phyloP scores from a whole-genome alignment of 1,140 invertebrate species.

The Drosophila nannoptera region DNA sequence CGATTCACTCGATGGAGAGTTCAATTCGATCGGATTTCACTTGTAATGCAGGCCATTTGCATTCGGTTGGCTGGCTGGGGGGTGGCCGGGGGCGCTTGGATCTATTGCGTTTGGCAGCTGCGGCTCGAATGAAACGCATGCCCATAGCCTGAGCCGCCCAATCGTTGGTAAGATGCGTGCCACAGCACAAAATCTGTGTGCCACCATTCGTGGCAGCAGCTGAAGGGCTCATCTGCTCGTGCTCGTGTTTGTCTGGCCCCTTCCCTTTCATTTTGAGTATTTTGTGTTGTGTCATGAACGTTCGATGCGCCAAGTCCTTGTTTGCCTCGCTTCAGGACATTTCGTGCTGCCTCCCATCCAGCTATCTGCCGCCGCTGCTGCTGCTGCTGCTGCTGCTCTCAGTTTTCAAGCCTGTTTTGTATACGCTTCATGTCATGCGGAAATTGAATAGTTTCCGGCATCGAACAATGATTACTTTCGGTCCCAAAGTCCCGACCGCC shows the following conservation, averaged over 20 bases:
- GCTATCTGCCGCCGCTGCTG: conserved; percentile 9
- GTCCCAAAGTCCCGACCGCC: conserved; percentile 32
- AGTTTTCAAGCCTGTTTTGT: conserved; percentile 35
- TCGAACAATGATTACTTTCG: conserved; percentile 74
- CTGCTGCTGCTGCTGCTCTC: conserved; percentile 8
- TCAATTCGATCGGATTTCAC: neutral
- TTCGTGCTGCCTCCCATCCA: neutral
- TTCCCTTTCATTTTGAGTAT: neutral
- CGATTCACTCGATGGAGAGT: conserved; percentile 5
- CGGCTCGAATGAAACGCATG: neutral
- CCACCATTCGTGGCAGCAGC: neutral
- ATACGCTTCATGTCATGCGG: conserved; percentile 69
- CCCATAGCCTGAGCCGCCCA: conserved; percentile 1
- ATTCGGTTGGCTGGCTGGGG: neutral
- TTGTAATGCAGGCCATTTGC: conserved; percentile 6
- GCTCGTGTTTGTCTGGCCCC: too few relatives aligned
- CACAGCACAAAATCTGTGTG: neutral
- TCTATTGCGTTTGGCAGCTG: conserved; percentile 7
- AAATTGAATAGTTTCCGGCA: conserved; percentile 78
- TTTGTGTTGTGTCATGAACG: conserved; percentile 18
- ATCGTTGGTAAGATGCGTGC: conserved; percentile 31
- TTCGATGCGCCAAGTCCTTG: conserved; percentile 21
- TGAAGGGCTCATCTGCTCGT: neutral
- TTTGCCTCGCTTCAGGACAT: conserved; percentile 8
- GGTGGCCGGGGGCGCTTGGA: neutral